Percentiles rank a stretch among this genome's conserved stretches.
phyloP scores from a whole-genome alignment of 2,113 vertebrate genomes.

The Suncus etruscus region DNA sequence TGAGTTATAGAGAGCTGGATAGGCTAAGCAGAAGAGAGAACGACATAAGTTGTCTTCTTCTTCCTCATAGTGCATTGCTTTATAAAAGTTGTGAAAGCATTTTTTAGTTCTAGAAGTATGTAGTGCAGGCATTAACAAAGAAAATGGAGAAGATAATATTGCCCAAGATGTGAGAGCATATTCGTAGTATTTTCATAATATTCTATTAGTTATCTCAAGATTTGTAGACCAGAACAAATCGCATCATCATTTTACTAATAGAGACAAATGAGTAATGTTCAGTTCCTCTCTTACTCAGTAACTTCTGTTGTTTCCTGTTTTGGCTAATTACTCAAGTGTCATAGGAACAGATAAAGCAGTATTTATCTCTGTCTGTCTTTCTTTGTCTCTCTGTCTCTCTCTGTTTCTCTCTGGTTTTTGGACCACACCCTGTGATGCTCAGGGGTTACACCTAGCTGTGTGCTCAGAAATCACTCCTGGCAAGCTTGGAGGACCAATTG shows the following conservation, averaged over 20 bases:
- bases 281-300: conserved; percentile 73
- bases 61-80: background rate
- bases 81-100: background rate
- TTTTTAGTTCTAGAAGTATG: background rate
- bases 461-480: too few relatives aligned
- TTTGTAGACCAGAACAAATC: conserved; percentile 1
- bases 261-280: conserved; percentile 46
- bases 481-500: too few relatives aligned
- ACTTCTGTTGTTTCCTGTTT: conserved; percentile 79
- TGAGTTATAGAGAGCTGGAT: background rate
- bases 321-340: conserved; percentile 34
- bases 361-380: background rate
- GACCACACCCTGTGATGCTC: too few relatives aligned
- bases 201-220: background rate
- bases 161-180: background rate
- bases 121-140: background rate
- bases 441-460: too few relatives aligned
- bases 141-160: background rate
- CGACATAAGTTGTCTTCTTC: background rate
- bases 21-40: background rate
- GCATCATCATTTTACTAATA: background rate
- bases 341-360: conserved; percentile 71
- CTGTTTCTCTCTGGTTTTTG: too few relatives aligned
- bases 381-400: too few relatives aligned
- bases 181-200: conserved; percentile 10